Base-by-base conservation (phyloP, 2,888 invertebrate species). In the Nomada fabriciana region DNA sequence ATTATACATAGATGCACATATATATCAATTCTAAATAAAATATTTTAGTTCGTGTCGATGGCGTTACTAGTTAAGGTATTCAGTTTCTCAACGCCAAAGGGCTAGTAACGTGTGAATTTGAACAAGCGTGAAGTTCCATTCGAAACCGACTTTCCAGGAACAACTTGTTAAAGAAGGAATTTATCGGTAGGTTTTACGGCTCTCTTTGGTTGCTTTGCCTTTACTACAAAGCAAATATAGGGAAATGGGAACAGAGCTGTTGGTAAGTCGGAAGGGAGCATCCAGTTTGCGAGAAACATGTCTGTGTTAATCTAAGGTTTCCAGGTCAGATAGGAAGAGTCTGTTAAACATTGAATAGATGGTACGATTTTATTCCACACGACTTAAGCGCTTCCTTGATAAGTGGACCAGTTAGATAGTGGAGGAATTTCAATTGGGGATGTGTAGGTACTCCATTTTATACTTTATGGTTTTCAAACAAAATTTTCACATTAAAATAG, bases 181-280 rank as follows among this genome's bases (percentile, higher is more conserved):
- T 71, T 80, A 60, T 74, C 74, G 67, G 74, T 82, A 80, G 67
- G 81, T 59, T 80, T 82, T 72, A 80, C 60, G 42, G 42, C 52
- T 55, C 57, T 71, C 42, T 52, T 52, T 20, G 53, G 70, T 65
- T 53, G 64, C 65, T 71, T 74, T 74, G 59, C 72, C 64, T 76
- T 63, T 72, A 69, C 71, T 52, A 61, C 57, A 60, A 57, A 60
- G 76, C 76, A 82, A 80, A 82, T 72, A 82, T 23, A 69, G 50
- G 50, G 76, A 81, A 81, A 76, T 59, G 75, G 47, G 53, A 29
- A 25, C 72, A 68, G 53, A 36, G 80, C 75, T 71, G 80, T 71
- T 80, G 82, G 61, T 80, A 68, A 43, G 80, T 82, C 74, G 71
- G 71, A 80, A 76, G 71, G 76, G 59, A 72, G 42, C 61, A 76